Conservation (phyloP, 2,797 vertebrate genomes). For the Sebastes kiyomatsui region DNA sequence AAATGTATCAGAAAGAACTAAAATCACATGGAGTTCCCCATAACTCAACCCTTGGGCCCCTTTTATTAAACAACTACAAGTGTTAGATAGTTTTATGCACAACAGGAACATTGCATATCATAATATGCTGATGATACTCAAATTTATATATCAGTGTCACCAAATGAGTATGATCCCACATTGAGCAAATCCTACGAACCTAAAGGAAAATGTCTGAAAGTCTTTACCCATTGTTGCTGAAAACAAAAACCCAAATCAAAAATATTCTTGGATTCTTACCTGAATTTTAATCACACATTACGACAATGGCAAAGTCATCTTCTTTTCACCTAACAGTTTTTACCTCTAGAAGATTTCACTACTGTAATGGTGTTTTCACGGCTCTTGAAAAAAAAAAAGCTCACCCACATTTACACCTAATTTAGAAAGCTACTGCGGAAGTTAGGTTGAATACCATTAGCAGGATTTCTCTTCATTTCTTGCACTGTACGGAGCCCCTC, state of each 20-base stretch:
- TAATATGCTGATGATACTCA: not conserved
- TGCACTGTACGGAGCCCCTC: too few relatives aligned
- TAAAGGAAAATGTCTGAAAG: not conserved
- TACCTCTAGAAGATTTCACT: not conserved
- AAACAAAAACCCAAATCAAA: not conserved
- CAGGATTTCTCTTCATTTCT: too few relatives aligned
- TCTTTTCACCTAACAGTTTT: not conserved
- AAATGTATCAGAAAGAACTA: too few relatives aligned
- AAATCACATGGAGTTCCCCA: too few relatives aligned
- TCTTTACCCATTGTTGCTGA: not conserved
- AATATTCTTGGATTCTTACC: too few relatives aligned
- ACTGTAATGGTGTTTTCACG: not conserved
- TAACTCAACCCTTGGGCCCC: too few relatives aligned
- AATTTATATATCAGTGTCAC: not conserved
- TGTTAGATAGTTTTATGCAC: not conserved
- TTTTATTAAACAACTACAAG: too few relatives aligned
- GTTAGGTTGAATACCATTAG: too few relatives aligned
- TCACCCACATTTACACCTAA: too few relatives aligned
- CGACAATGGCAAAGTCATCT: not conserved
- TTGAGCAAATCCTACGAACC: not conserved
- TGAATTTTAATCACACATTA: too few relatives aligned
- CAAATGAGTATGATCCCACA: not conserved
- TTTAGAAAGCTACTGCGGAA: rapidly evolving
- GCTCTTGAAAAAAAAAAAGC: too few relatives aligned
- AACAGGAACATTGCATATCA: not conserved